phyloP scores from a whole-genome alignment of 1,140 invertebrate species.

The Calosoma granatense region DNA sequence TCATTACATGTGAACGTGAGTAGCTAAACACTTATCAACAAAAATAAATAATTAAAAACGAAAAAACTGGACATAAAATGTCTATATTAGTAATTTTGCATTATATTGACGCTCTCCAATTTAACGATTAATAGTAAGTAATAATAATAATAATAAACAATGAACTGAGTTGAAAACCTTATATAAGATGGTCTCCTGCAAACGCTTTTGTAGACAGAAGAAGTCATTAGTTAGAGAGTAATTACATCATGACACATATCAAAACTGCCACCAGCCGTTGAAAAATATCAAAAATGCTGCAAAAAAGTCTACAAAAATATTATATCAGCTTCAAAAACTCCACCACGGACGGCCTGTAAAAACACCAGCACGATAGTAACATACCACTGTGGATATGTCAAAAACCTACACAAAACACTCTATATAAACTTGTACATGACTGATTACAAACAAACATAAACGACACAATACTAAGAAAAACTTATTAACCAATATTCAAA shows the following conservation, averaged over 20 bases:
- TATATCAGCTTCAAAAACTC: constrained; percentile 32
- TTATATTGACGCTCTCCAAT: constrained; percentile 3
- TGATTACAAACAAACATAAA: constrained; percentile 3
- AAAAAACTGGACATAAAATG: constrained; percentile 14
- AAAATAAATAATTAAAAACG: constrained; percentile 25
- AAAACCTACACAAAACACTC: constrained; percentile 23
- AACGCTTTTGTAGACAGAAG: constrained; percentile 38
- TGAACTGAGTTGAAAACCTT: constrained; percentile 17
- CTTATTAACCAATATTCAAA: not conserved
- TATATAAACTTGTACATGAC: not conserved
- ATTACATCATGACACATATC: constrained; percentile 14
- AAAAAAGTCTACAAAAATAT: constrained; percentile 30
- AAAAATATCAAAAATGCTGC: constrained; percentile 22
- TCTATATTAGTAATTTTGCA: constrained; percentile 5
- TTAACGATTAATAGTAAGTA: constrained; percentile 11
- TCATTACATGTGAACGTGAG: constrained; percentile 59
- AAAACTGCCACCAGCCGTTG: constrained; percentile 8
- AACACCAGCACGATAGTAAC: constrained; percentile 22
- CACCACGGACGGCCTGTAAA: constrained; percentile 31
- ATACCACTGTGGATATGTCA: constrained; percentile 34
- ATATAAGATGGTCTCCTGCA: constrained; percentile 29
- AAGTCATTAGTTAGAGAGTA: constrained; percentile 18
- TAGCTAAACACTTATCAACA: constrained; percentile 39
- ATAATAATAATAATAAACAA: constrained; percentile 9
- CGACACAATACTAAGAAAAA: not conserved